Evolutionary conservation across 2,888 invertebrate species (phyloP), one percentile per base, ranked within the genome.

Genomic region (Thecocarcelia acutangulata): DNA sequence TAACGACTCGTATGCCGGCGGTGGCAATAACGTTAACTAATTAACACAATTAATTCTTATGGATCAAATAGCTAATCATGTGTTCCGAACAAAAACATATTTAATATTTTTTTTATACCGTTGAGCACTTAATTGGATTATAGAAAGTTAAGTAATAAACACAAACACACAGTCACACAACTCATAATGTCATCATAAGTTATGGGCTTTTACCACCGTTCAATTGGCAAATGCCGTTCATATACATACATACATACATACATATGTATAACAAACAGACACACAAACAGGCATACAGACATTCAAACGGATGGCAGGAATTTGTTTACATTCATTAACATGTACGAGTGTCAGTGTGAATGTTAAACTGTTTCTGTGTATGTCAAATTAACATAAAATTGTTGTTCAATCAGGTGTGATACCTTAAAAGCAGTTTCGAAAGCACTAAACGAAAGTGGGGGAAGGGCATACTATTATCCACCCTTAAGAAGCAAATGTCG

Each of bases 91-190:
- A n/a, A n/a, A 13, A 56, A 33, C 50, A 54, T 66, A 68, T 73
- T 56, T 12, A 15, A 59, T 58, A 77, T 73, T 44, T 69, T 33
- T 33, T 81, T 48, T 58, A n/a, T 37, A 50, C 28, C 56, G 58
- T 17, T 81, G 73, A 73, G 63, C 69, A 69, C n/a, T 42, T 73
- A 77, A 82, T 82, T 77, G 54, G 63, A 82, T 82, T 82, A 73
- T n/a, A 17, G 46, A 48, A n/a, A 74, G 17, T 46, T 46, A 40
- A 66, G 24, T 40, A 48, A 74, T 44, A 64, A 73, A 24, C 28
- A 63, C 28, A 24, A 54, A 28, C 19, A 61, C 19, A 21, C 52
- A 44, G 15, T n/a, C 21, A 15, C 17, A 19, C 12, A 42, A n/a
- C 44, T 12, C 17, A 19, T 24, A 42, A n/a, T 52, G 28, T 19